phyloP scores from a whole-genome alignment of 2,888 invertebrate genomes.

The Drosophila siamana region DNA sequence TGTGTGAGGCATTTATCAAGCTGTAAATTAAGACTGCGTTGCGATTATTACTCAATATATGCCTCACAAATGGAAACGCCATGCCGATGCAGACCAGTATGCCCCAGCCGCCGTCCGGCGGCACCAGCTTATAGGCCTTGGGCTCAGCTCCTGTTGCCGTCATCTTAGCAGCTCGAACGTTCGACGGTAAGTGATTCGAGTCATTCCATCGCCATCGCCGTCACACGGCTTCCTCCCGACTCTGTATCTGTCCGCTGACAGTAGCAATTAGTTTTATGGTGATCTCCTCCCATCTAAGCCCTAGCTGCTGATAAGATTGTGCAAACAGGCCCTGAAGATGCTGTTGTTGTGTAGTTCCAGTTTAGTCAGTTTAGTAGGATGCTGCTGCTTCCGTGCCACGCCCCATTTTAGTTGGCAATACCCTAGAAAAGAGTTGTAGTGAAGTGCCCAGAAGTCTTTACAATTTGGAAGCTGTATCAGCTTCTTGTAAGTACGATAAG shows the following conservation, averaged over 20 bases:
- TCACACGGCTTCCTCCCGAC: not conserved
- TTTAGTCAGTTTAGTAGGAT: not conserved
- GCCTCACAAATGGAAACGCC: constrained; percentile 90
- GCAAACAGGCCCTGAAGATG: constrained; percentile 15
- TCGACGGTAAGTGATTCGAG: constrained; percentile 35
- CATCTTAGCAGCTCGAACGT: constrained; percentile 50
- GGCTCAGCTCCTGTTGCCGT: constrained; percentile 31
- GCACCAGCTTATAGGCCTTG: constrained; percentile 64
- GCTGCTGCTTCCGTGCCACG: constrained; percentile 46
- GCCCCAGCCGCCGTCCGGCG: constrained; percentile 94
- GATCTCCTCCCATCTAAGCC: constrained; percentile 9
- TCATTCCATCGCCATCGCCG: not conserved
- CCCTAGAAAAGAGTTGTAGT: not conserved
- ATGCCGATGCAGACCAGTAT: constrained; percentile 91
- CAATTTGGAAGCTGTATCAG: too few relatives aligned
- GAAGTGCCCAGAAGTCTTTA: too few relatives aligned
- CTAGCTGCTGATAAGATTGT: constrained; percentile 18
- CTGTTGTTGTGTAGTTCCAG: not conserved
- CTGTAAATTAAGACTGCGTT: too few relatives aligned
- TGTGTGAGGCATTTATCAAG: constrained; percentile 75
- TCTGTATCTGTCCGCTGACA: constrained; percentile 6
- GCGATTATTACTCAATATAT: not conserved
- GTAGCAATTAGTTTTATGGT: constrained; percentile 28
- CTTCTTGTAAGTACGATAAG: too few relatives aligned
- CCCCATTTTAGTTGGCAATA: constrained; percentile 20